Conservation (phyloP, 2,797 vertebrate species). For the Pogoniulus pusillus region DNA sequence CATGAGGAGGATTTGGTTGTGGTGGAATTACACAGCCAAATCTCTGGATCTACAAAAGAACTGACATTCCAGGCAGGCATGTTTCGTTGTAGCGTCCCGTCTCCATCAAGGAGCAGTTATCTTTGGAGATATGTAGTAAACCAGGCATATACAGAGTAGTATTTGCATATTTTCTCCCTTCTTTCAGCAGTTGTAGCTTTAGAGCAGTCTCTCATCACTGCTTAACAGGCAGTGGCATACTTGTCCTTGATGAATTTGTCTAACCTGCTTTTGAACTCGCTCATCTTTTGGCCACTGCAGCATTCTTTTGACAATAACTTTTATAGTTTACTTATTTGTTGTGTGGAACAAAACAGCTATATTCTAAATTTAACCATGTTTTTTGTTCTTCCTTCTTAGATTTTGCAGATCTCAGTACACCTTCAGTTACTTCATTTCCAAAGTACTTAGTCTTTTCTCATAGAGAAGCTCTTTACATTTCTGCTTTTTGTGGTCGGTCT, state of each 20-base stretch:
- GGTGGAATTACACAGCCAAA: neutral
- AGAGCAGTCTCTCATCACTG: neutral
- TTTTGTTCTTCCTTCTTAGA: neutral
- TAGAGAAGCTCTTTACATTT: neutral
- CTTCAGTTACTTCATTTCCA: neutral
- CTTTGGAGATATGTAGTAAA: neutral
- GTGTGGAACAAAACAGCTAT: neutral
- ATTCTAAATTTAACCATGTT: neutral
- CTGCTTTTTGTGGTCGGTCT: neutral
- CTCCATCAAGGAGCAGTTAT: neutral
- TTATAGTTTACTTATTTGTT: neutral
- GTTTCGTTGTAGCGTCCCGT: neutral
- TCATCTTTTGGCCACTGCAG: neutral
- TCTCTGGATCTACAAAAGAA: neutral
- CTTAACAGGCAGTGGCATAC: neutral
- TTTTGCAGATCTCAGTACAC: neutral
- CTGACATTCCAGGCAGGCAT: neutral
- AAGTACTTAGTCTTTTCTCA: neutral
- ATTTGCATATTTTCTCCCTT: neutral
- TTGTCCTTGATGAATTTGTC: neutral
- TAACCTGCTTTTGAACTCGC: neutral
- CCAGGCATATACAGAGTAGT: neutral
- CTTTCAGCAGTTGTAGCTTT: neutral
- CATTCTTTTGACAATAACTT: neutral
- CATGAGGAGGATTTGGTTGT: fast-evolving